Base-by-base conservation (phyloP, 2,888 invertebrate species). In the Aleiodes testaceus region DNA sequence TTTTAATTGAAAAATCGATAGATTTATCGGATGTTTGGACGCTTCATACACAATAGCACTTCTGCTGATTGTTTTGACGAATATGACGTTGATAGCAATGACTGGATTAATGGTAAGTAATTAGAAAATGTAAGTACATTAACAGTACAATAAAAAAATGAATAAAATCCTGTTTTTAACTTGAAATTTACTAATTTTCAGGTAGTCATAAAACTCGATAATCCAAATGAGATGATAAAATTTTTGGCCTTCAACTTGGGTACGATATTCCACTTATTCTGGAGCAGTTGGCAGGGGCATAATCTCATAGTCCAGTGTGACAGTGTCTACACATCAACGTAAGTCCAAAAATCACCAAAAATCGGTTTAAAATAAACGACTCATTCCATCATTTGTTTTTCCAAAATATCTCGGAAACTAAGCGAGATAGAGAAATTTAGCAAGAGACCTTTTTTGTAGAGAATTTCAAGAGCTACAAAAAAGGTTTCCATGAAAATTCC, bases 241-340 rank as follows among this genome's bases (percentile, higher is more conserved):
- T 68, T 69, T 16, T 36, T 66, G 6, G 68, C 73, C 45, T 73
- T 75, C 14, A 68, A 74, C 16, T 6, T 73, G 3, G 73, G 72
- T 20, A 70, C 73, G 9, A 53, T 74, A 11, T 52, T 70, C 53
- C 74, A 77, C 64, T 74, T 77, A 20, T 74, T 74, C 44, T 73
- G 72, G 55, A 74, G 73, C 42, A 76, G 76, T 65, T 78, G 63
- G 65, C 74, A 72, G 7, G 70, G 75, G 20, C 74, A 78, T 22
- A 50, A 73, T 66, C 66, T 78, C 6, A 73, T 77, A 42, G 68
- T 77, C 42, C 70, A 74, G 16, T 73, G 74, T 59, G 18, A 50
- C 12, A 50, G 22, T 52, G 66, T 77, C 26, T 70, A 61, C n/a
- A 14, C 61, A 36, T 71, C 72, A 30, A 42, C 69, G 77, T 78